Conservation (phyloP, 2,113 vertebrate genomes). For the Brachypodius melanocephalos region DNA sequence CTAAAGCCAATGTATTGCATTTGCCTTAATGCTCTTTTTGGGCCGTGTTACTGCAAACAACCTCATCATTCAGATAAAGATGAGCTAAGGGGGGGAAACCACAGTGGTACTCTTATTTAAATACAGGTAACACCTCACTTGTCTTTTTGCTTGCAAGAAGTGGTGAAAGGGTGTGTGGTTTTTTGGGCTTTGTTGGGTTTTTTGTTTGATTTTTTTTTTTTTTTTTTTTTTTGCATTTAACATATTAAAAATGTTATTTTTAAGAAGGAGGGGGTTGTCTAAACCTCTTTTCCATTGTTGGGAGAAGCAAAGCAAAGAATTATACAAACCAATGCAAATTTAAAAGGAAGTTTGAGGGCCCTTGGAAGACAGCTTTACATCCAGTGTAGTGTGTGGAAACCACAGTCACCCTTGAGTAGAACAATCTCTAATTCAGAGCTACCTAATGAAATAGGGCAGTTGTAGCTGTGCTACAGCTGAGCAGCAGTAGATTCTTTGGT, state of each 20-base stretch:
- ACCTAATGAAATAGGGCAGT: not conserved
- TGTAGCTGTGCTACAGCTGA: not conserved
- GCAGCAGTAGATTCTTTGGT: not conserved
- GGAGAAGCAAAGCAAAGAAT: not conserved
- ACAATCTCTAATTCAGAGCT: not conserved
- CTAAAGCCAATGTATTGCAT: not conserved
- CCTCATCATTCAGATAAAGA: not conserved
- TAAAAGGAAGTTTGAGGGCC: not conserved
- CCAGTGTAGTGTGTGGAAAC: not conserved
- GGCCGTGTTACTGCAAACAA: not conserved
- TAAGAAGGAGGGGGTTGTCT: not conserved
- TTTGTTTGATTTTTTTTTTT: too few relatives aligned
- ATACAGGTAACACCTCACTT: not conserved
- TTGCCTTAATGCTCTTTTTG: not conserved
- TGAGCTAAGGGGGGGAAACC: not conserved
- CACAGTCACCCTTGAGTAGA: not conserved
- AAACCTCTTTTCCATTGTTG: not conserved
- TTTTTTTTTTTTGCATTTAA: not conserved
- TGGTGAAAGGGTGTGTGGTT: not conserved
- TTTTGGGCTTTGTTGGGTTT: not conserved
- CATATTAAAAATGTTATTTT: not conserved
- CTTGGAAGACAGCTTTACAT: not conserved
- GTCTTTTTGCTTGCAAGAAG: not conserved
- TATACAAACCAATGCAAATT: not conserved
- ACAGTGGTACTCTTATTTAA: not conserved